Percentiles rank a stretch among this genome's conserved stretches.
Evolutionary conservation across 2,113 vertebrate species (phyloP).

Genomic region (Erinaceus europaeus): DNA sequence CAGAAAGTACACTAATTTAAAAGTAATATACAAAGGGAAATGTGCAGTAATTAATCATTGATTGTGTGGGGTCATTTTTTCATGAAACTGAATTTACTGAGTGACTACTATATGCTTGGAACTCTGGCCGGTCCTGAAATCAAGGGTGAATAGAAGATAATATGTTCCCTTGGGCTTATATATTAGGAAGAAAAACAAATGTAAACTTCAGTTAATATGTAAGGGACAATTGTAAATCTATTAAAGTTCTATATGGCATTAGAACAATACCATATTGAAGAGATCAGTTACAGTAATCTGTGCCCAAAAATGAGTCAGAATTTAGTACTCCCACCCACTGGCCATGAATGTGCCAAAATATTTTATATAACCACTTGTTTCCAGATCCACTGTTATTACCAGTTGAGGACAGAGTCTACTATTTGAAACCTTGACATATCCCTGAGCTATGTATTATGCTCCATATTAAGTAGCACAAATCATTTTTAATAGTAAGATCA

Average conservation of each 20-base stretch:
- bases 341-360: background rate
- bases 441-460: rapidly evolving
- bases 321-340: background rate
- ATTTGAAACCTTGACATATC: rapidly evolving
- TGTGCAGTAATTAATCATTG: background rate
- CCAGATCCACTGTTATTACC: background rate
- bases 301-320: background rate
- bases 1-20: background rate
- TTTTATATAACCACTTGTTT: background rate
- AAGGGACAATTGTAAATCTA: background rate
- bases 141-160: background rate
- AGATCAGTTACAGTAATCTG: background rate
- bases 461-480: background rate
- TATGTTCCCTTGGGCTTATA: background rate
- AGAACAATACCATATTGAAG: background rate
- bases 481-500: background rate
- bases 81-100: background rate
- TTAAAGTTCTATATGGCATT: background rate
- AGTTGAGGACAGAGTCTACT: rapidly evolving
- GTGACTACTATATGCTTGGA: no score
- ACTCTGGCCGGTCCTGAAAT: background rate
- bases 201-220: background rate
- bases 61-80: background rate
- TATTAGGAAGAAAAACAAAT: background rate
- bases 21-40: background rate